phyloP scores from a whole-genome alignment of 2,888 invertebrate genomes.

The Drosophila seclusa region DNA sequence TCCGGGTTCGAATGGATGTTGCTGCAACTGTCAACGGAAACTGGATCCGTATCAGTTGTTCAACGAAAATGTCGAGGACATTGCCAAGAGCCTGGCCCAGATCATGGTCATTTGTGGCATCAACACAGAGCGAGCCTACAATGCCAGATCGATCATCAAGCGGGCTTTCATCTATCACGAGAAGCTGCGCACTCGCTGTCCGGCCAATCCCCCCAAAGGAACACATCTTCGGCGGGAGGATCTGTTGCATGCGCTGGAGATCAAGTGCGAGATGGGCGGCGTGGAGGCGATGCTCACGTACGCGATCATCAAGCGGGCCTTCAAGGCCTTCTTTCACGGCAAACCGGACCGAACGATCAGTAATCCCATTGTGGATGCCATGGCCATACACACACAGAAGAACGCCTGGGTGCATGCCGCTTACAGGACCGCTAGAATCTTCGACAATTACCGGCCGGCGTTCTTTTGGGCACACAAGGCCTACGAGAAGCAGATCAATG shows the following conservation, averaged over 20 bases:
- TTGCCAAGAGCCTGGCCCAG: conserved; percentile 63
- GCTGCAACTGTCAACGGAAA: conserved; percentile 64
- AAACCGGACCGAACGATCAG: conserved; percentile 65
- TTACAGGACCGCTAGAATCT: conserved; percentile 72
- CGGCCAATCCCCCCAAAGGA: conserved; percentile 22
- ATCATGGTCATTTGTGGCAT: conserved; percentile 81
- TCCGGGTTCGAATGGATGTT: conserved; percentile 10
- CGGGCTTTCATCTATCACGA: conserved; percentile 81
- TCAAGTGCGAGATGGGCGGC: conserved; percentile 78
- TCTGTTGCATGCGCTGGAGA: conserved; percentile 74
- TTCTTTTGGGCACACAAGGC: conserved; percentile 75
- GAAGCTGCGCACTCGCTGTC: conserved; percentile 66
- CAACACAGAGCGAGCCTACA: conserved; percentile 71
- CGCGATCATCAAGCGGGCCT: conserved; percentile 79
- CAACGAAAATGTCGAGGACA: conserved; percentile 69
- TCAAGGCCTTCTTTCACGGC: conserved; percentile 82
- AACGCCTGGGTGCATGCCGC: conserved; percentile 82
- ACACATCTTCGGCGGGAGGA: conserved; percentile 76
- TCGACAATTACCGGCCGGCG: conserved; percentile 71
- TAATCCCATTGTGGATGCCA: conserved; percentile 74
- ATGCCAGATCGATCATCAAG: conserved; percentile 71
- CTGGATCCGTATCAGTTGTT: conserved; percentile 67
- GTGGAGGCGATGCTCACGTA: conserved; percentile 81
- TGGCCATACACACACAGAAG: conserved; percentile 65
- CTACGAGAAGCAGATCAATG: conserved; percentile 69